Base-by-base conservation (phyloP, 2,888 invertebrate species). In the Drosophila vallismaia region DNA sequence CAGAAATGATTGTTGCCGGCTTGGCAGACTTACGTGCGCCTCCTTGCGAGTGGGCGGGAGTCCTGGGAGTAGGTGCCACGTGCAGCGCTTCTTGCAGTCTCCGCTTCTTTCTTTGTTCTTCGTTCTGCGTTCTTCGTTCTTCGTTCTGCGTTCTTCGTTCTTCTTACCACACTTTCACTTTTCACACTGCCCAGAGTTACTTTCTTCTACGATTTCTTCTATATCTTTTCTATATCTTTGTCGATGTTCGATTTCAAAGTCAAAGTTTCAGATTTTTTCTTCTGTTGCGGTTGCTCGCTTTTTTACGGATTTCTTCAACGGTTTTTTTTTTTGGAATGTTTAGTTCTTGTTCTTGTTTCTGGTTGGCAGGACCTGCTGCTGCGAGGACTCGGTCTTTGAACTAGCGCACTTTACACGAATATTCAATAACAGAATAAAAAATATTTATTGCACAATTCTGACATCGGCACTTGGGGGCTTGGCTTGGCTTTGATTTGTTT, bases 251-350 rank as follows among this genome's bases (percentile, higher is more conserved):
- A 14, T 19, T 19, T 19, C 7, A 7, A 14, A 6, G 14, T 12
- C 40, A 40, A 40, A 40, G 40, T 40, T 28, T 55, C 55, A 59
- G 59, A 28, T 60, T 59, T 59, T 9, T 42, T 59, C 24, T 40
- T 59, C 33, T 45, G 42, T 48, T 62, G 62, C 60, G 48, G 62
- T 49, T 62, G 60, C 60, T 62, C 60, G 60, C 26, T 55, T 10
- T 6, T 14, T 54, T 14, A 28, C 24, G 46, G 28, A 10, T 40
- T 57, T 42, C 19, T 19, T 19, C 19, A 19, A 9, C 3, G 8
- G 19, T 42, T 19, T 14, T 1, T 12, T 40, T 14, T 40, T 14
- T 4, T 4, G 44, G 38, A n/a, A 4, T n/a, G 12, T 12, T 19
- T 53, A 6, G 58, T 33, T 46, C 60, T 62, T 36, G 58, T 33